A percentile compares a stretch with the other conserved stretches of the same genome.
These are phyloP conservation scores for Phyllopteryx taeniolatus DNA, from an alignment of 2,113 vertebrate species.

Conservation along the genomic window DNA sequence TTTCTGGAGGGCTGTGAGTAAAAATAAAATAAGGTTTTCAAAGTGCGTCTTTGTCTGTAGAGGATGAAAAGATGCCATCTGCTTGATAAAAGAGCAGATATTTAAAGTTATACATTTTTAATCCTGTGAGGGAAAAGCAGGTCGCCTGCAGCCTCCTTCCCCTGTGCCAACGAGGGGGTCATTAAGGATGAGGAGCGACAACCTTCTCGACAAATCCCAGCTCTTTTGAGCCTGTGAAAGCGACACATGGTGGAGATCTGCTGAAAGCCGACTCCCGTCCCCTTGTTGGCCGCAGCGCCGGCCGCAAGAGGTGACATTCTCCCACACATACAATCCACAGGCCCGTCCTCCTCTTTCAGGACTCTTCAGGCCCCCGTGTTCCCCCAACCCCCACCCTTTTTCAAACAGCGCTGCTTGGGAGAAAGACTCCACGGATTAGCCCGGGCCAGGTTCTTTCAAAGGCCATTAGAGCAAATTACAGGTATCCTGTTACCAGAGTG, in stretches of 20 bases:
- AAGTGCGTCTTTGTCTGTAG: too few species aligned
- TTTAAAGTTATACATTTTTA: too few species aligned
- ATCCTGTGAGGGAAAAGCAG: too few species aligned
- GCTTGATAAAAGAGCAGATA: too few species aligned
- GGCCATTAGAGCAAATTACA: constrained; percentile 81
- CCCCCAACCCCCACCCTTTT: constrained; percentile 62
- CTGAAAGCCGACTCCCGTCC: constrained; percentile 69
- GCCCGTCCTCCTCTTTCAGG: constrained; percentile 71
- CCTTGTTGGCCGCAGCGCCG: constrained; percentile 44
- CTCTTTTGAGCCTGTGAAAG: constrained; percentile 60
- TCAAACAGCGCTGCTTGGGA: constrained; percentile 68
- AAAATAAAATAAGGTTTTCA: too few species aligned
- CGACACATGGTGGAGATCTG: constrained; percentile 54
- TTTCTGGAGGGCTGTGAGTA: too few species aligned
- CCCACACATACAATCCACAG: constrained; percentile 67
- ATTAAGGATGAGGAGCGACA: background rate
- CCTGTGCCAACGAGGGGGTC: background rate
- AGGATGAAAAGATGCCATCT: too few species aligned
- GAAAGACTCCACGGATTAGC: constrained; percentile 76
- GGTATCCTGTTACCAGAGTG: constrained; percentile 76
- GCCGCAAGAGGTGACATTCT: constrained; percentile 71
- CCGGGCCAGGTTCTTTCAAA: constrained; percentile 76
- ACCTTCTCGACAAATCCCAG: constrained; percentile 10
- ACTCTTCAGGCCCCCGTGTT: constrained; percentile 60
- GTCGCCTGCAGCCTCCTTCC: background rate